Conservation (phyloP, 2,888 invertebrate species). For the Yponomeuta sedellus region DNA sequence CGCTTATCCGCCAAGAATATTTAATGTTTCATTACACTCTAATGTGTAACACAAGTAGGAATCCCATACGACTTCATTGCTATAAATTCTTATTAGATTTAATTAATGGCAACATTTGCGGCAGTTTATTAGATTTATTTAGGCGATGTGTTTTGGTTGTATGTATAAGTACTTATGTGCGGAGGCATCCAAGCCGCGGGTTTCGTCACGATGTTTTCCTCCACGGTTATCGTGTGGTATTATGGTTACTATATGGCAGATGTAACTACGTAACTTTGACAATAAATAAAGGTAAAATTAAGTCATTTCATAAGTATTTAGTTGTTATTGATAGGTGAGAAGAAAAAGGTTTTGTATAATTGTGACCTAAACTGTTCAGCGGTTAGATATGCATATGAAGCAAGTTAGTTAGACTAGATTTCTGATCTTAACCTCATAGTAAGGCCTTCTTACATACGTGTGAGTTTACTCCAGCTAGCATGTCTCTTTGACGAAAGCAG, state of each 20-base stretch:
- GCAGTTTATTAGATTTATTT: constrained; percentile 6
- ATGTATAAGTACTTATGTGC: neutral
- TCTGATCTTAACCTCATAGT: too few species aligned
- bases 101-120: constrained; percentile 15
- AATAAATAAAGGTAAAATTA: too few species aligned
- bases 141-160: constrained; percentile 2
- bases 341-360: neutral
- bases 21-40: constrained; percentile 17
- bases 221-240: too few species aligned
- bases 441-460: too few species aligned
- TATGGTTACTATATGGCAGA: too few species aligned
- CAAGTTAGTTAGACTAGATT: neutral
- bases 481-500: too few species aligned
- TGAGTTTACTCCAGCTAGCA: too few species aligned
- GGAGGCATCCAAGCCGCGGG: too few species aligned
- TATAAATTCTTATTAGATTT: constrained; percentile 19
- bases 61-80: constrained; percentile 17
- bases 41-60: constrained; percentile 13
- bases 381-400: neutral
- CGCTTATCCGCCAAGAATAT: constrained; percentile 17
- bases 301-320: too few species aligned
- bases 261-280: too few species aligned
- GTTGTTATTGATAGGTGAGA: neutral
- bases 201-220: too few species aligned
- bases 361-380: neutral